Percentiles rank a stretch among this genome's conserved stretches.
phyloP scores from a whole-genome alignment of 2,888 invertebrate genomes.

The Tortricodes alternella region DNA sequence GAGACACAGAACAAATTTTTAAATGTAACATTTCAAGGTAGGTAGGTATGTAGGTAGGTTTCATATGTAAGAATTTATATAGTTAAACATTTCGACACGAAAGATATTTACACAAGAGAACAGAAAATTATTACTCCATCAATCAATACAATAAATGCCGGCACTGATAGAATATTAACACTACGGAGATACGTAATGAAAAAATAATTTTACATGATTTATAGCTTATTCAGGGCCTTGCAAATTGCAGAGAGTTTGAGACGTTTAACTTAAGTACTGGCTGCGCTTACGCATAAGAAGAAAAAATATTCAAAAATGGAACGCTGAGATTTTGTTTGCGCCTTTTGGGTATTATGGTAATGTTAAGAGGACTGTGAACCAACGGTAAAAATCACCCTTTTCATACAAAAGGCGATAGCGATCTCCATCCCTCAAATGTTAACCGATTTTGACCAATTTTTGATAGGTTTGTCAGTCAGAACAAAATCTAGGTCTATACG shows the following conservation, averaged over 20 bases:
- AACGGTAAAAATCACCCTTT: background rate
- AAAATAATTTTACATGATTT: slow-evolving; percentile 80
- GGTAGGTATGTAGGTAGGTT: too few relatives aligned
- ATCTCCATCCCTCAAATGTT: too few relatives aligned
- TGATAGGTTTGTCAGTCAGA: too few relatives aligned
- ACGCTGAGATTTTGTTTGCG: slow-evolving; percentile 23
- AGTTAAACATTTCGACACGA: too few relatives aligned
- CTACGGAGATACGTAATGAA: slow-evolving; percentile 66
- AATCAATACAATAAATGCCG: slow-evolving; percentile 49
- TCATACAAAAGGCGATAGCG: too few relatives aligned
- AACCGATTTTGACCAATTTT: too few relatives aligned
- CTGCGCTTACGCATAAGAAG: slow-evolving; percentile 62
- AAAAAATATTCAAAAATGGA: slow-evolving; percentile 39
- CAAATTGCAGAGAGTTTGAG: slow-evolving; percentile 77
- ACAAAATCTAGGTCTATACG: too few relatives aligned
- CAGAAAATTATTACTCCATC: slow-evolving; percentile 34
- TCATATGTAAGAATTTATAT: too few relatives aligned
- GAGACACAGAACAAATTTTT: too few relatives aligned
- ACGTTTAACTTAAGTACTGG: slow-evolving; percentile 78
- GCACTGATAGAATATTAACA: slow-evolving; percentile 70
- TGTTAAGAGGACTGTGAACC: slow-evolving; percentile 14
- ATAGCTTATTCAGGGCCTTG: slow-evolving; percentile 76
- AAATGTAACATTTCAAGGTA: too few relatives aligned
- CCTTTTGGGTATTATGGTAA: slow-evolving; percentile 9
- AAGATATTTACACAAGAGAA: too few relatives aligned